Evolutionary conservation across 1,140 invertebrate genomes (phyloP).

Genomic region (Chionoecetes opilio): DNA sequence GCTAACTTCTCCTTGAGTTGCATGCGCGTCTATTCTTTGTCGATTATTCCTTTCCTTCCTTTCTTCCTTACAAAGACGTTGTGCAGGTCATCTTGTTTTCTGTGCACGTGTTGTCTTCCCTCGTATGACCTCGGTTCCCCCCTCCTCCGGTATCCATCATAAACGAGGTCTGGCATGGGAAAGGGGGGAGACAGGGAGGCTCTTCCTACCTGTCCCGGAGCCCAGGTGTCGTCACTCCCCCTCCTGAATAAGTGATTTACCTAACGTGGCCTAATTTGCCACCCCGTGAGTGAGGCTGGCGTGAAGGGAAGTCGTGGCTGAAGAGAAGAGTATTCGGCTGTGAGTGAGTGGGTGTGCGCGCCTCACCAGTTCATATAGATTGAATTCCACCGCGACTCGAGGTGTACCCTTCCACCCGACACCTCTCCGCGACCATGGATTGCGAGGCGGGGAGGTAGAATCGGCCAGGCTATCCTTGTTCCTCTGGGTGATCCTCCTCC

Average conservation of each 20-base stretch:
- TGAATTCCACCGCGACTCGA: slow-evolving; percentile 47
- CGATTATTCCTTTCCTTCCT: background rate
- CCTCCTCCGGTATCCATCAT: background rate
- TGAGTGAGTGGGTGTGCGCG: slow-evolving; percentile 10
- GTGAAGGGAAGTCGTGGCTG: background rate
- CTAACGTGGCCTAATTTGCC: slow-evolving; percentile 11
- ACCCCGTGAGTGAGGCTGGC: background rate
- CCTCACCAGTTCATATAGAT: slow-evolving; percentile 40
- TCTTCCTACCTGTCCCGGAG: background rate
- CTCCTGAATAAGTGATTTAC: slow-evolving; percentile 11
- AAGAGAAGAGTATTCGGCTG: background rate
- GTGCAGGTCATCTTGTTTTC: background rate
- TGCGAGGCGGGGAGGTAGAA: slow-evolving; percentile 19
- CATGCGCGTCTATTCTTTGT: background rate
- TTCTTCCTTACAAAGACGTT: background rate
- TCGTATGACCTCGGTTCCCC: background rate
- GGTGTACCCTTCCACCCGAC: slow-evolving; percentile 60
- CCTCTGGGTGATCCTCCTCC: background rate
- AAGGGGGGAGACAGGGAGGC: background rate
- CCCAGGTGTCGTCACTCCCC: slow-evolving; percentile 12
- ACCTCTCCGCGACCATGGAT: slow-evolving; percentile 52
- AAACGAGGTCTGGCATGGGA: background rate
- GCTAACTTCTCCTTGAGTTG: background rate
- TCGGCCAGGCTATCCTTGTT: background rate
- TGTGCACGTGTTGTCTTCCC: background rate